phyloP scores from a whole-genome alignment of 2,113 vertebrate species.

The Megalops atlanticus region DNA sequence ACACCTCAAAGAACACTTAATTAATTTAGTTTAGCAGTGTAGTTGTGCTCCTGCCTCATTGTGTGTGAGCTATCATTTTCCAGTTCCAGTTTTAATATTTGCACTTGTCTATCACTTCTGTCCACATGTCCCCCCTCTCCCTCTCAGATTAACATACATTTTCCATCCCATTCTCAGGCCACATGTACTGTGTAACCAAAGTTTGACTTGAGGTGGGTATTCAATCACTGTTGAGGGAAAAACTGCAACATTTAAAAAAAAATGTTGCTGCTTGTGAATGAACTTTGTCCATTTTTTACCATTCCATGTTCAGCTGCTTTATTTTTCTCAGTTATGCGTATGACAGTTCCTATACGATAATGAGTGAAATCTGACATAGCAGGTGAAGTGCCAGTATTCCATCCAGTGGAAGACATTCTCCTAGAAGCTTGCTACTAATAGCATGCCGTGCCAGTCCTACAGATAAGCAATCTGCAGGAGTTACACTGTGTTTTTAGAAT shows the following conservation, averaged over 20 bases:
- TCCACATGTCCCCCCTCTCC: constrained; percentile 3
- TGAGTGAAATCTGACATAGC: background rate
- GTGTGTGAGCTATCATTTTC: background rate
- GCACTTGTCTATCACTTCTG: constrained; percentile 14
- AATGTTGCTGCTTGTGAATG: background rate
- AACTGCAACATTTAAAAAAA: background rate
- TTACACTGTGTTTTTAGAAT: background rate
- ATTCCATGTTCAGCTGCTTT: constrained; percentile 1
- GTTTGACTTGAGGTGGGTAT: constrained; percentile 52
- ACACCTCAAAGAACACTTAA: too few relatives aligned
- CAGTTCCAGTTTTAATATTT: constrained; percentile 48
- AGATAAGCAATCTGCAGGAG: background rate
- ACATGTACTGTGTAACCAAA: constrained; percentile 52
- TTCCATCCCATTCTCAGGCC: constrained; percentile 52
- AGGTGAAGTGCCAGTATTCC: background rate
- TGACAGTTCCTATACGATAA: too few relatives aligned
- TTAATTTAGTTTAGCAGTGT: too few relatives aligned
- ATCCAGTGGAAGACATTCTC: background rate
- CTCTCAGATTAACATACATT: constrained; percentile 43
- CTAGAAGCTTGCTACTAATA: too few relatives aligned
- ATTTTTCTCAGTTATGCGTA: background rate
- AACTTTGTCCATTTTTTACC: background rate
- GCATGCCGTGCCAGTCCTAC: too few relatives aligned
- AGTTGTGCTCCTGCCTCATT: background rate
- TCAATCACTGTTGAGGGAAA: background rate